Base-by-base conservation (phyloP, 2,888 invertebrate genomes). In the Mimachlamys varia region DNA sequence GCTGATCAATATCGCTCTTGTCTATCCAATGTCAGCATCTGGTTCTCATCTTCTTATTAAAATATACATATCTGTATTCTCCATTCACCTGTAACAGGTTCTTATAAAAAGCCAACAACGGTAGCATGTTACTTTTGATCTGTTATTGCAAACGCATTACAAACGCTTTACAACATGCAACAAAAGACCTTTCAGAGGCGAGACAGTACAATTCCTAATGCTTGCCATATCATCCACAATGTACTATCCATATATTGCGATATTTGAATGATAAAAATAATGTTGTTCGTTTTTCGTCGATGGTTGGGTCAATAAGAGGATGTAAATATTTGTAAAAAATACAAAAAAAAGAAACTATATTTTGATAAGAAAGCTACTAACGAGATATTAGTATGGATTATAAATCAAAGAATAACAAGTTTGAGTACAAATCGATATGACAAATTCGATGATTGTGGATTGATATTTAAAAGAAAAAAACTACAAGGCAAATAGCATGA, bases 141-240 rank as follows among this genome's bases (percentile, higher is more conserved):
- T 58, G 22, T 58, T 22, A 7, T 58, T 58, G n/a, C n/a, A 58
- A 58, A 58, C 22, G 19, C 76, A 76, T 7, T 22, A 12, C 19
- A 17, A 53, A 76, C 7, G 44, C 44, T 44, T 27, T 76, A 22
- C 12, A 33, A 7, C 27, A 0, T 27, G 13, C 5, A 17, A 76
- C 13, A 76, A 15, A 10, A 27, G 22, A 33, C 22, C 76, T 17
- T 76, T 76, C 76, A 33, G 33, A 76, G 76, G 76, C 76, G 76
- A 76, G 76, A 33, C 76, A 76, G 33, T 33, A 76, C 76, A 76
- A 76, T 76, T 76, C 76, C 76, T 76, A 33, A 76, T 33, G 12
- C n/a, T 58, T 58, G 22, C 58, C 27, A 76, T 4, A 15, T 76
- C 33, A 27, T 76, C 15, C 27, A 27, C 12, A 76, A 10, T 0